Evolutionary conservation across 1,140 invertebrate genomes (phyloP), one percentile per base, ranked within the genome.

Genomic region (Heliothis virescens): DNA sequence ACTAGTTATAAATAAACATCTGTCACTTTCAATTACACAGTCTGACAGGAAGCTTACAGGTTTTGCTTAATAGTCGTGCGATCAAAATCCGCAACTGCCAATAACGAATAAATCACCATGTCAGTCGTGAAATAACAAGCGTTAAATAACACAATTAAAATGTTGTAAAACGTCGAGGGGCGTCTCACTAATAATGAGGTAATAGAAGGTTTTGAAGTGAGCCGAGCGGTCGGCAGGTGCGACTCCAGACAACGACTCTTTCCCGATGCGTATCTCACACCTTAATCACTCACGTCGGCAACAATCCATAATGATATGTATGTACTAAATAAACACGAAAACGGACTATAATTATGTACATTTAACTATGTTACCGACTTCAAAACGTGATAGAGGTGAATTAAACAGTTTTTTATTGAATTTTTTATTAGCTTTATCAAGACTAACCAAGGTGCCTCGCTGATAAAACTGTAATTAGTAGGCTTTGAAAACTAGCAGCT

Each of bases 91-190:
- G 48, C 59, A 72, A 77, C 67, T 63, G 50, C 26, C 72, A 75
- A 80, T 77, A 59, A 80, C 63, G 48, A 81, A 88, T 88, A 90
- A 89, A 88, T 90, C 85, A 86, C 78, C 21, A 57, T 76, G 82
- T 84, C 82, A 80, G 73, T 82, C 55, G 69, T 79, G 52, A 83
- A 81, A 83, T 83, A 86, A 89, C 86, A 84, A 85, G 88, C 88
- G 86, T 88, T 85, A 88, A 88, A 87, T 86, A 90, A 87, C 82
- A 85, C 85, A 90, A 91, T 91, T 90, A 90, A 91, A 89, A 87
- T 81, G 85, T 89, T 89, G 80, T 91, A 87, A 90, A 90, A 89
- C 80, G 80, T 80, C 55, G 79, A 55, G 84, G 87, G 88, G 87
- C 84, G 87, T 87, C 81, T 85, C 80, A 79, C 85, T 89, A 91